Percentiles rank a stretch among this genome's conserved stretches.
Conservation (phyloP, 2,888 invertebrate genomes). For the Trichogramma evanescens region DNA sequence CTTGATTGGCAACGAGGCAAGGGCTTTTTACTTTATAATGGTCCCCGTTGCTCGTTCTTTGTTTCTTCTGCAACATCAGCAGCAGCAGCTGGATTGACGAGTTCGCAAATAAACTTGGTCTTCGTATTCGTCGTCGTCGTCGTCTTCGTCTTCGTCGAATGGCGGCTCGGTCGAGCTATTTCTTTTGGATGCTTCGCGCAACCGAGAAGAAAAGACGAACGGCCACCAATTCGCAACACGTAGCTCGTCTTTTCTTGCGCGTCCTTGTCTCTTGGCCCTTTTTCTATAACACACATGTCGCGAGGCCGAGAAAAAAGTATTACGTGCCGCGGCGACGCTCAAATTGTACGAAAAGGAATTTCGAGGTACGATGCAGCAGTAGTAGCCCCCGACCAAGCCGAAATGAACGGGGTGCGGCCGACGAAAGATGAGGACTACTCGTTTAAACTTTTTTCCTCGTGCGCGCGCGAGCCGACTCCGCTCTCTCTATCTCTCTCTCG, state of each 20-base stretch:
- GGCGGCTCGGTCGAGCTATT: constrained; percentile 11
- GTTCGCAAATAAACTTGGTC: constrained; percentile 7
- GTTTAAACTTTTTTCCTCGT: not conserved
- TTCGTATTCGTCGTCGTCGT: not conserved
- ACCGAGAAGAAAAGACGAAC: not conserved
- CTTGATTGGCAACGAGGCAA: constrained; percentile 13
- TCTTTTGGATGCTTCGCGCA: not conserved
- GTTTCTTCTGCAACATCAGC: not conserved
- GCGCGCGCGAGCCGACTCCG: not conserved
- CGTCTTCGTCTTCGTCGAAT: constrained; percentile 16
- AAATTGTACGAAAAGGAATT: constrained; percentile 17
- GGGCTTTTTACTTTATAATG: constrained; percentile 16
- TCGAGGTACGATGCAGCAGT: not conserved
- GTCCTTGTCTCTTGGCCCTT: too few relatives aligned
- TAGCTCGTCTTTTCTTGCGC: constrained; percentile 18
- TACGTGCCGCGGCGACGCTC: not conserved
- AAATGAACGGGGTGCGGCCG: constrained; percentile 19
- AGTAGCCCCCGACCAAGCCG: constrained; percentile 3
- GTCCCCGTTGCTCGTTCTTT: not conserved
- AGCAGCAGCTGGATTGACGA: not conserved
- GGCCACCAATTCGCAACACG: constrained; percentile 21
- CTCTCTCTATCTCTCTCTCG: not conserved
- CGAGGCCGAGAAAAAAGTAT: not conserved
- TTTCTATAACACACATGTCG: not conserved
- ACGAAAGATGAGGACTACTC: constrained; percentile 1